Evolutionary conservation across 2,888 invertebrate genomes (phyloP).

Genomic region (Gnatocerus cornutus): DNA sequence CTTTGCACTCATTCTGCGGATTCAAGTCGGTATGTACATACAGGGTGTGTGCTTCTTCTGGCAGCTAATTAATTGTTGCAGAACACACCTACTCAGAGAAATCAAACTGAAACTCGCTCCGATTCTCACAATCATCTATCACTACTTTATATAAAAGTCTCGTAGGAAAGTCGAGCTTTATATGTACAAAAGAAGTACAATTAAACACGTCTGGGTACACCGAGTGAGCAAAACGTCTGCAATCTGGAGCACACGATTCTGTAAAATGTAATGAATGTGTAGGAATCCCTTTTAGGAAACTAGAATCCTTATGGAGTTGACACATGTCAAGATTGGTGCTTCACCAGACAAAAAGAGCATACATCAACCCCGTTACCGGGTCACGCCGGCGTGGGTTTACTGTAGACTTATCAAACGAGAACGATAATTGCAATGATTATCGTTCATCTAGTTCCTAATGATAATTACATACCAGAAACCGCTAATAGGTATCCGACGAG

Average conservation of each 20-base stretch:
- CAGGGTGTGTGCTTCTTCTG: constrained; percentile 27
- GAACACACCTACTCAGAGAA: constrained; percentile 32
- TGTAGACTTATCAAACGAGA: constrained; percentile 5
- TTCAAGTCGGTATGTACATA: constrained; percentile 2
- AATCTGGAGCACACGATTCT: constrained; percentile 32
- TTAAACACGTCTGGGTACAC: constrained; percentile 35
- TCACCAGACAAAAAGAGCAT: constrained; percentile 28
- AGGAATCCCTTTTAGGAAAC: constrained; percentile 44
- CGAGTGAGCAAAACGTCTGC: constrained; percentile 21
- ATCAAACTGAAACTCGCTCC: constrained; percentile 30
- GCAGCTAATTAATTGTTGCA: constrained; percentile 33
- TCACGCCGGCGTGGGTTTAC: constrained; percentile 27
- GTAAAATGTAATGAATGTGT: constrained; percentile 37
- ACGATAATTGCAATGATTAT: constrained; percentile 26
- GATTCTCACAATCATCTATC: constrained; percentile 28
- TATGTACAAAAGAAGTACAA: constrained; percentile 37
- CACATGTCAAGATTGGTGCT: constrained; percentile 27
- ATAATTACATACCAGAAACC: constrained; percentile 21
- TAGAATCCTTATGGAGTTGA: constrained; percentile 34
- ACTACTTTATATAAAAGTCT: constrained; percentile 20
- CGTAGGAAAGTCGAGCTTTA: constrained; percentile 25
- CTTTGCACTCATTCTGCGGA: constrained; percentile 15
- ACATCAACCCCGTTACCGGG: constrained; percentile 37
- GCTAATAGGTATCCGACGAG: constrained; percentile 22
- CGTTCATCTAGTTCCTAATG: constrained; percentile 23